Evolutionary conservation across 2,797 vertebrate species (phyloP).

Genomic region (Hirundo rustica): DNA sequence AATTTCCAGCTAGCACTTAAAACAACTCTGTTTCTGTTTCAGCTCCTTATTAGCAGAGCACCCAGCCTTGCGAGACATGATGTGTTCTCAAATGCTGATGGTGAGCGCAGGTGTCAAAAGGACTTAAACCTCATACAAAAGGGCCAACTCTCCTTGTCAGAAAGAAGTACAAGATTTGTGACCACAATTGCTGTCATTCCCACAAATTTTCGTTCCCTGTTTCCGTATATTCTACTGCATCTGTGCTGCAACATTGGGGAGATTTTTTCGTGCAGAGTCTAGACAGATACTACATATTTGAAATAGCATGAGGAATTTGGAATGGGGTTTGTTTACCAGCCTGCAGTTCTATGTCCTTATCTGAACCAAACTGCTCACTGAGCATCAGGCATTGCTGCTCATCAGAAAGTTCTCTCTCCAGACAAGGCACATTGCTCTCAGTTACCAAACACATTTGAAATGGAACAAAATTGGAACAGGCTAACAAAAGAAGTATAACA

Average conservation of each 20-base stretch:
- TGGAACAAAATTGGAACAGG: fast-evolving
- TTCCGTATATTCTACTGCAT: background rate
- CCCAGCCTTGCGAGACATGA: background rate
- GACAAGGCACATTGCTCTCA: background rate
- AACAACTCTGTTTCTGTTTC: background rate
- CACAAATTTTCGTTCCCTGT: fast-evolving
- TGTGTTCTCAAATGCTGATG: background rate
- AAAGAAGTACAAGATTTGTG: background rate
- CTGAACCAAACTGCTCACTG: background rate
- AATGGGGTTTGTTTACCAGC: slow-evolving; percentile 1
- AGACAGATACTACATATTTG: background rate
- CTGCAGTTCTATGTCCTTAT: slow-evolving; percentile 18
- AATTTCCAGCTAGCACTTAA: background rate
- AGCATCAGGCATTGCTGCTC: fast-evolving
- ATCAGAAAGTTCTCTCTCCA: background rate
- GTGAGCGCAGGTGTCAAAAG: fast-evolving
- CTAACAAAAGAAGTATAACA: background rate
- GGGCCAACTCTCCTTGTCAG: background rate
- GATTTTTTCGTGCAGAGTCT: background rate
- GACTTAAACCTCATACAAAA: background rate
- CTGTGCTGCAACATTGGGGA: background rate
- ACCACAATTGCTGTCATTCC: background rate
- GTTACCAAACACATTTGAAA: background rate
- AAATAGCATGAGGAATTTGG: background rate
- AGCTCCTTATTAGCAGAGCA: background rate